Conservation (phyloP, 2,888 invertebrate species). For the Nudaria mundana region DNA sequence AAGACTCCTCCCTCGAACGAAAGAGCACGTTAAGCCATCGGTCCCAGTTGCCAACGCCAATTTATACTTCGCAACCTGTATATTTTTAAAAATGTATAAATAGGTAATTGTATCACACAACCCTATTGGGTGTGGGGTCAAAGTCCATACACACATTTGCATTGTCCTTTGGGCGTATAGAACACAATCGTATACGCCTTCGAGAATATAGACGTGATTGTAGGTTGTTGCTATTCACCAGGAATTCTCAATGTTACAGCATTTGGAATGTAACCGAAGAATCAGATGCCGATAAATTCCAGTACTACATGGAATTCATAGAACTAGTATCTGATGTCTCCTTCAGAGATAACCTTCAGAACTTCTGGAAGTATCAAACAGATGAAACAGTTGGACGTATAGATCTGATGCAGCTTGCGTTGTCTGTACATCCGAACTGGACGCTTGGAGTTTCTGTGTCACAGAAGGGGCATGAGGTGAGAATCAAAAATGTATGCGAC, state of each 20-base stretch:
- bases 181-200: too few relatives aligned
- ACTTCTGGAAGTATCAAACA: slow-evolving; percentile 86
- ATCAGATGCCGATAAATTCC: slow-evolving; percentile 49
- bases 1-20: too few relatives aligned
- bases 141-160: too few relatives aligned
- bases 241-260: too few relatives aligned
- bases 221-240: too few relatives aligned
- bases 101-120: too few relatives aligned
- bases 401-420: slow-evolving; percentile 82
- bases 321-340: slow-evolving; percentile 68
- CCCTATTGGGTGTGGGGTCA: too few relatives aligned
- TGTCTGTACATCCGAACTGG: slow-evolving; percentile 67
- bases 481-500: too few relatives aligned
- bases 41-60: background rate
- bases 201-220: too few relatives aligned
- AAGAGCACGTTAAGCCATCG: background rate
- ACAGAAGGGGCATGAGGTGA: slow-evolving; percentile 40
- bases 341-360: slow-evolving; percentile 78
- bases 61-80: too few relatives aligned
- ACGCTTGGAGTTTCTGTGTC: slow-evolving; percentile 49
- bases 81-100: too few relatives aligned
- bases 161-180: too few relatives aligned
- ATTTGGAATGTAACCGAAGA: slow-evolving; percentile 70
- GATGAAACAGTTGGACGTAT: slow-evolving; percentile 77
- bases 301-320: slow-evolving; percentile 67